phyloP scores from a whole-genome alignment of 1,140 invertebrate species.

The Triops longicaudatus region DNA sequence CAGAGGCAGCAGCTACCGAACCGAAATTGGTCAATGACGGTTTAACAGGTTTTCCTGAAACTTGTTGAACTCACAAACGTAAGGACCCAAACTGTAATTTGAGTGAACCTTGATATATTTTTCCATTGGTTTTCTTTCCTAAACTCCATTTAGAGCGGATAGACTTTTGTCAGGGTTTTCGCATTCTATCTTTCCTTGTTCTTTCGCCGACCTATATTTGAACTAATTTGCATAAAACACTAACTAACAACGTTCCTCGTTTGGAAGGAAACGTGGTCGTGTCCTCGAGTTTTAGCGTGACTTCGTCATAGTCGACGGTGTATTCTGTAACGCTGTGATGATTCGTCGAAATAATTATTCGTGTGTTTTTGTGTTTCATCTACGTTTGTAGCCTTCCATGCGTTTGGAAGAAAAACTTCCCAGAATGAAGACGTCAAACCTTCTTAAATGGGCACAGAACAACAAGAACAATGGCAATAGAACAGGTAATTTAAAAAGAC shows the following conservation, averaged over 20 bases:
- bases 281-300: neutral
- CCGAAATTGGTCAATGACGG: slow-evolving; percentile 11
- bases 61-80: neutral
- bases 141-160: neutral
- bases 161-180: neutral
- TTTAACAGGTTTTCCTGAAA: neutral
- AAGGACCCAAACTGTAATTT: neutral
- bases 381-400: neutral
- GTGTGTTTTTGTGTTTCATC: neutral
- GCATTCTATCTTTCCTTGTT: neutral
- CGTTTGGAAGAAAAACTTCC: neutral
- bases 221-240: neutral
- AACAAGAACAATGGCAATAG: slow-evolving; percentile 39
- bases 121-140: neutral
- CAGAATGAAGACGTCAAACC: slow-evolving; percentile 49
- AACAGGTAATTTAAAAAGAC: slow-evolving; percentile 21
- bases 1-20: neutral
- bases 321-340: neutral
- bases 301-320: neutral
- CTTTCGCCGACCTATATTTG: neutral
- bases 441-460: slow-evolving; percentile 52
- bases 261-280: neutral
- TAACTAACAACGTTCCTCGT: neutral
- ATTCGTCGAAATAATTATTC: neutral
- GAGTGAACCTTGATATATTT: neutral